Base-by-base conservation (phyloP, 2,888 invertebrate genomes). In the Cotesia congregata region DNA sequence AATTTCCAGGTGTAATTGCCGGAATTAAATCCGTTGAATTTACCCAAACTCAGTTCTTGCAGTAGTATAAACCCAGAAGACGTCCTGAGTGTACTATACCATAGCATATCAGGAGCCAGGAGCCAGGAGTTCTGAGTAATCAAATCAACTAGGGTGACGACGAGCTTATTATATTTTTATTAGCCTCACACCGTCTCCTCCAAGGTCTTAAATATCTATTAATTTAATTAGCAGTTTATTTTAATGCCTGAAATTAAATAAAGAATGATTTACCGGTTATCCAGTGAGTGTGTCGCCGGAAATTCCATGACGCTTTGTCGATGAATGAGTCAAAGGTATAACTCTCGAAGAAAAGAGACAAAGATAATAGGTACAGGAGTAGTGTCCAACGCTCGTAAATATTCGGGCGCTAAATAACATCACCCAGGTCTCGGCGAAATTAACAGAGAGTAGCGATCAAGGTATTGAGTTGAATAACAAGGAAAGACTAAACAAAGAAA, bases 321-420 rank as follows among this genome's bases (percentile, higher is more conserved):
- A 65, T 69, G n/a, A 39, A 61, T 20, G 65, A 40, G 70, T 67
- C 7, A 50, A 12, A 50, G 50, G 12, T 12, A 50, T 2, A 12
- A 50, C 50, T 12, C 50, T 12, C 50, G 50, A 50, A 30, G 69
- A 72, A 71, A 74, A 72, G 75, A 78, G 61, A 50, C 50, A 12
- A 50, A 50, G 50, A 30, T 30, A 30, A 30, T 30, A 50, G 50
- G 12, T 7, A 50, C 50, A 50, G 59, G 81, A 79, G 81, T 80
- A 79, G 80, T 79, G 78, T 77, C 77, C 79, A 79, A 83, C 83
- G 85, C 86, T 88, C 89, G 87, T 89, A 89, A 88, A 89, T 88
- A 89, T 88, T 86, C 86, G 86, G 84, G 83, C 84, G 84, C 85
- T 86, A 86, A 88, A 88, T 88, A 89, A 87, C 86, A 85, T 84